These are phyloP conservation scores for Tupiocoris notatus DNA, from an alignment of 2,888 invertebrate genomes.

Conservation along the genomic window DNA sequence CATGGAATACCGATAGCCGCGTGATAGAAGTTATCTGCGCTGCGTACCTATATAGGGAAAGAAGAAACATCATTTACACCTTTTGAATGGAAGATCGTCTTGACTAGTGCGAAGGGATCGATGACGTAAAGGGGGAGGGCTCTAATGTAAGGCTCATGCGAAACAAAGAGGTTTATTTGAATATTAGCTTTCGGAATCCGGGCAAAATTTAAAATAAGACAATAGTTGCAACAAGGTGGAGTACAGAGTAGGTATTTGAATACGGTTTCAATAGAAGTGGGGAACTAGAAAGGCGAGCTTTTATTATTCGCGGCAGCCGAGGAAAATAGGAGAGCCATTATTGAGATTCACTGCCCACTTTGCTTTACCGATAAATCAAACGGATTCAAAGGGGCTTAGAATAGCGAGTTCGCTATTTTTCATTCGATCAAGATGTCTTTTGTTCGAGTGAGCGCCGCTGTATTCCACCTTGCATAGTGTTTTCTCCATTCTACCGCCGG, in stretches of 20 bases:
- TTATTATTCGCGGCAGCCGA: conserved; percentile 15
- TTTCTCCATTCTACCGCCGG: neutral
- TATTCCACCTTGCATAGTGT: neutral
- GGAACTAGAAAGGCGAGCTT: conserved; percentile 25
- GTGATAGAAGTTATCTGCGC: too few relatives aligned
- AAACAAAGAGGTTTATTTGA: conserved; percentile 30
- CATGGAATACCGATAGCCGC: too few relatives aligned
- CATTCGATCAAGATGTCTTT: conserved; percentile 37
- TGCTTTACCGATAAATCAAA: conserved; percentile 31
- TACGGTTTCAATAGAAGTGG: conserved; percentile 16
- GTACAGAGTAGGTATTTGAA: conserved; percentile 14
- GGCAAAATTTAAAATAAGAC: conserved; percentile 36
- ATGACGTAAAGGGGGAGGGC: neutral
- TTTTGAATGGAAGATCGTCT: neutral
- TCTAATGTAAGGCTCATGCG: conserved; percentile 8
- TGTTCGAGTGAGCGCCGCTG: conserved; percentile 16
- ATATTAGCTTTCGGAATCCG: conserved; percentile 21
- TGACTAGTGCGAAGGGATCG: neutral
- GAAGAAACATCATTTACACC: neutral
- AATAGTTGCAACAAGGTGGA: conserved; percentile 25
- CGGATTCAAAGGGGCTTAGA: conserved; percentile 29
- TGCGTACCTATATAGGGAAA: too few relatives aligned
- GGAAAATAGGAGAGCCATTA: conserved; percentile 27
- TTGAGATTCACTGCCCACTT: conserved; percentile 35
- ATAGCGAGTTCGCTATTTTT: conserved; percentile 13